Evolutionary conservation across 2,113 vertebrate genomes (phyloP).

Genomic region (Mystacornis crossleyi): DNA sequence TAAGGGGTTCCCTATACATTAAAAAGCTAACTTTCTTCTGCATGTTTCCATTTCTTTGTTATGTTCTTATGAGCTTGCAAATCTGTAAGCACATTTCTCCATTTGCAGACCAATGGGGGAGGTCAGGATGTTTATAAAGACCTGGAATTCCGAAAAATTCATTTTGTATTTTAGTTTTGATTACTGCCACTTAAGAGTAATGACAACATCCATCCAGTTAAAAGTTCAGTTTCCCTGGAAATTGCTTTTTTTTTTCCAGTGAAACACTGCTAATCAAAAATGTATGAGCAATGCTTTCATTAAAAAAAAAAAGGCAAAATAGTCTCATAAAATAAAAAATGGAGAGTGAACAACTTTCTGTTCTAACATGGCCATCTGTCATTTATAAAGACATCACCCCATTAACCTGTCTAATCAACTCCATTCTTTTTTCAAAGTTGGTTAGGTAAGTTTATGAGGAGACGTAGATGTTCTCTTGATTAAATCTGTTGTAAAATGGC

Average conservation of each 20-base stretch:
- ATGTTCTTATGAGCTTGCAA: constrained; percentile 54
- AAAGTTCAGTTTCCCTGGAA: constrained; percentile 9
- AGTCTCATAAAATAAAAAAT: constrained; percentile 61
- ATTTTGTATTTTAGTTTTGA: constrained; percentile 50
- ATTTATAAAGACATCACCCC: constrained; percentile 67
- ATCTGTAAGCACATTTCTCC: constrained; percentile 54
- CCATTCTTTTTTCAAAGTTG: constrained; percentile 64
- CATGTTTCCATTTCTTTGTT: constrained; percentile 22
- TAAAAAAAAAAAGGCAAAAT: neutral
- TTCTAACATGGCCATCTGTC: constrained; percentile 65
- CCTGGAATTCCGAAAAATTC: neutral
- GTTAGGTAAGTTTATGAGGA: constrained; percentile 63
- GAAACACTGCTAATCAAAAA: constrained; percentile 50
- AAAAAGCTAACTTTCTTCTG: neutral
- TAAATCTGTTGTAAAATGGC: constrained; percentile 67
- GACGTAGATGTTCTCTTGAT: constrained; percentile 48
- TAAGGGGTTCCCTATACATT: neutral
- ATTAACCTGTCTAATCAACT: constrained; percentile 69
- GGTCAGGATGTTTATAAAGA: constrained; percentile 44
- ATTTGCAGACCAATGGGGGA: neutral
- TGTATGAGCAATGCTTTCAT: constrained; percentile 26
- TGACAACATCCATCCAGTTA: constrained; percentile 5
- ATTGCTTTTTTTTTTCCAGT: neutral
- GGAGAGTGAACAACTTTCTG: constrained; percentile 64
- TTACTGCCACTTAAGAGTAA: constrained; percentile 1